Evolutionary conservation across 2,113 vertebrate genomes (phyloP).

Genomic region (Tyrannus savana): DNA sequence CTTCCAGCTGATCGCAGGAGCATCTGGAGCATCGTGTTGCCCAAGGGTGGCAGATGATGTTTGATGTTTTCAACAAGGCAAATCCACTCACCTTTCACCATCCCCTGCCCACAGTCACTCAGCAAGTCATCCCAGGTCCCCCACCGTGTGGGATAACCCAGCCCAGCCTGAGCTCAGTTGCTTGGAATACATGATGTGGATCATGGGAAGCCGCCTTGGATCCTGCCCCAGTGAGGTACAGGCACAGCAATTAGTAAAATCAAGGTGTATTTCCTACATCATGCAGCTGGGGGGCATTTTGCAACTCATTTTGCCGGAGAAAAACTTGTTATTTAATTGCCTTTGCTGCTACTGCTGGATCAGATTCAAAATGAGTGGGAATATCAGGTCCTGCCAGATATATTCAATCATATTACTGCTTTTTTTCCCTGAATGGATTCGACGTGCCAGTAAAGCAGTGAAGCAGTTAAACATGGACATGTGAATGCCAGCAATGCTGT

Average conservation of each 20-base stretch:
- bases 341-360: conserved; percentile 43
- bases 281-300: conserved; percentile 68
- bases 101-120: neutral
- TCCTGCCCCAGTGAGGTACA: neutral
- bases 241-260: conserved; percentile 33
- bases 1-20: rapidly evolving
- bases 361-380: conserved; percentile 48
- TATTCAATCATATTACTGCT: conserved; percentile 27
- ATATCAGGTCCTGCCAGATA: conserved; percentile 58
- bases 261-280: conserved; percentile 63
- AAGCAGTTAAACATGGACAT: conserved; percentile 6
- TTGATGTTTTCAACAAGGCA: neutral
- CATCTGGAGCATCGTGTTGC: rapidly evolving
- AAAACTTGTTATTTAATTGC: conserved; percentile 63
- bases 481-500: neutral
- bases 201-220: neutral
- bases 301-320: conserved; percentile 16
- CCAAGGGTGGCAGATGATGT: neutral
- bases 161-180: rapidly evolving
- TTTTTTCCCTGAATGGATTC: neutral
- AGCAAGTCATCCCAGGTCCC: rapidly evolving
- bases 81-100: neutral
- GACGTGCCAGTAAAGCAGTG: neutral
- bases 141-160: neutral
- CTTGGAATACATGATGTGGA: neutral